These are phyloP conservation scores for Pygoscelis antarcticus DNA, from an alignment of 2,113 vertebrate species.

Conservation along the genomic window DNA sequence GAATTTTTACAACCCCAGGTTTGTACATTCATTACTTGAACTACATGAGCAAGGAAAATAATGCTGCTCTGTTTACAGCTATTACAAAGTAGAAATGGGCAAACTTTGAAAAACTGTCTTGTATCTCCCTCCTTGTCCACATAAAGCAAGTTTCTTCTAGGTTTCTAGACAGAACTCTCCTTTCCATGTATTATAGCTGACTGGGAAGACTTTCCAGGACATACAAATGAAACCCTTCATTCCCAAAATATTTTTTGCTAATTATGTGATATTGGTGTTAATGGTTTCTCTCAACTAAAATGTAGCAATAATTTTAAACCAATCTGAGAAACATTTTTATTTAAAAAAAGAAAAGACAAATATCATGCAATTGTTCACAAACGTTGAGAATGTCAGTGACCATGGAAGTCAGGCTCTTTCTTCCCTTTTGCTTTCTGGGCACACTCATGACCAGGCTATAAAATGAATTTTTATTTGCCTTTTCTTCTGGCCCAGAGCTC, in stretches of 20 bases:
- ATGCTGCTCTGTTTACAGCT: background rate
- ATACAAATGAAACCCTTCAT: background rate
- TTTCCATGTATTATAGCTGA: background rate
- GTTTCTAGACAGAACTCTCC: background rate
- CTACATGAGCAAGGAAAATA: background rate
- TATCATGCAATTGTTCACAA: background rate
- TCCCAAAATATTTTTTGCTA: background rate
- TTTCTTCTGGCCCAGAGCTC: background rate
- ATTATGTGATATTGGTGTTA: background rate
- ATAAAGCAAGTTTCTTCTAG: background rate
- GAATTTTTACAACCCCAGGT: background rate
- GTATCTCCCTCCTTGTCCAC: background rate
- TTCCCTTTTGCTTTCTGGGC: background rate
- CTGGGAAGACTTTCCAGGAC: background rate
- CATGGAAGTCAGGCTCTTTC: background rate
- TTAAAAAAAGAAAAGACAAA: background rate
- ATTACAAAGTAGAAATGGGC: background rate
- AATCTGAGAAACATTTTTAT: background rate
- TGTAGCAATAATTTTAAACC: background rate
- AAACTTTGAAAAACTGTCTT: background rate
- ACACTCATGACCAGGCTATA: background rate
- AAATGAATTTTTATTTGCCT: background rate
- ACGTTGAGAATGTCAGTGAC: background rate
- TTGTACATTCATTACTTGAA: background rate
- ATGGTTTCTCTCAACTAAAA: background rate